Evolutionary conservation across 2,797 vertebrate species (phyloP), one percentile per base, ranked within the genome.

Genomic region (Epinephelus coioides): DNA sequence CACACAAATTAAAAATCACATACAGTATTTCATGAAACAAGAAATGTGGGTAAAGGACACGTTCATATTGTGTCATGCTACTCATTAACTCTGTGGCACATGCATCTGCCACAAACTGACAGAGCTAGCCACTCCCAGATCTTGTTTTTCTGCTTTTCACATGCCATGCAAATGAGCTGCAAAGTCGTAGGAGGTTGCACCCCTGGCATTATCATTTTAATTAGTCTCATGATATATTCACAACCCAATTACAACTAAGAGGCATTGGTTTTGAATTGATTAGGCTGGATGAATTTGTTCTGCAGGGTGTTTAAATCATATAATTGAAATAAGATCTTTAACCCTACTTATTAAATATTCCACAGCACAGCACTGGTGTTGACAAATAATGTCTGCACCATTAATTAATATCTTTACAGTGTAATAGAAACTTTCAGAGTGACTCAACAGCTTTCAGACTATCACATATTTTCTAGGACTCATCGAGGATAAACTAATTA

Each of bases 1-100:
- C 80, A 79, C 87, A 91, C 90, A 88, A 88, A 92, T 92, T 90
- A 88, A 90, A 91, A 88, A 75, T 84, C 77, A 69, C 77, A 82
- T 78, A n/a, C 79, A 78, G 63, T 34, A 66, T 79, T 86, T 81
- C 79, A 78, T 76, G 53, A 76, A 79, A 82, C 40, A 74, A 75
- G 21, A 66, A 18, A 63, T 71, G 13, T 51, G 73, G 67, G 46
- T 51, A 76, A 79, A 75, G 64, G 62, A 67, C 57, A 56, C 67
- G 68, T 79, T 77, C 59, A 40, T 84, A 59, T 76, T 17, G 5
- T 69, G 69, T 14, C 38, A 34, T 65, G 68, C 47, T 73, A 44
- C 78, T 79, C 14, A 74, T 76, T 75, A 82, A 75, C 56, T 65
- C 23, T 21, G 38, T 51, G 63, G 83, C 62, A 53, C 70, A 76